These are phyloP conservation scores for Nannoperca australis DNA, from an alignment of 2,797 vertebrate species.

Conservation along the genomic window DNA sequence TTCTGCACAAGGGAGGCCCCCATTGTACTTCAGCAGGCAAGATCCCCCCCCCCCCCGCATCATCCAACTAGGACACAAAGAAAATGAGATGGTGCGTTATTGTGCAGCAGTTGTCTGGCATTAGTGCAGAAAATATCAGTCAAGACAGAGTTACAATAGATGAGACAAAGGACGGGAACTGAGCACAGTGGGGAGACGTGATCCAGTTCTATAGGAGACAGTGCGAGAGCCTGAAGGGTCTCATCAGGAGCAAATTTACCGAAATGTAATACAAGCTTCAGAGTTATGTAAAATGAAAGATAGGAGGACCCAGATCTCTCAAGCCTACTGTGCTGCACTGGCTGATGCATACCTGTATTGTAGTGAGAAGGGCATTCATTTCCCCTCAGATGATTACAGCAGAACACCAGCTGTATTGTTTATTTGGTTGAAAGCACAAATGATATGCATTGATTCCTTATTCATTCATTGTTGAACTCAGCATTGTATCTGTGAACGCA, in stretches of 20 bases:
- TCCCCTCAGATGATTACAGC: slow-evolving; percentile 65
- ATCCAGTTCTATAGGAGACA: slow-evolving; percentile 66
- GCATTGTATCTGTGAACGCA: slow-evolving; percentile 69
- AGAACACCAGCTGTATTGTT: slow-evolving; percentile 71
- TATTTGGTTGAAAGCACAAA: slow-evolving; percentile 77
- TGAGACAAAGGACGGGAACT: slow-evolving; percentile 68
- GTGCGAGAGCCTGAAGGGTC: slow-evolving; percentile 68
- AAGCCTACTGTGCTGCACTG: slow-evolving; percentile 38
- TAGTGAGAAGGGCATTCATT: slow-evolving; percentile 71
- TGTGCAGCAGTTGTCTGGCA: slow-evolving; percentile 70
- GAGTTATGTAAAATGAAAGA: slow-evolving; percentile 71
- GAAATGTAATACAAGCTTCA: slow-evolving; percentile 77
- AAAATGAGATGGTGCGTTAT: slow-evolving; percentile 58
- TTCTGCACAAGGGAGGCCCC: slow-evolving; percentile 20
- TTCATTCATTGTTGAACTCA: slow-evolving; percentile 76
- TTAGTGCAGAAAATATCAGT: slow-evolving; percentile 68
- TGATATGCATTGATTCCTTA: slow-evolving; percentile 79
- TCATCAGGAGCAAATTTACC: slow-evolving; percentile 75
- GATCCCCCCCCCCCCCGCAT: slow-evolving; percentile 35
- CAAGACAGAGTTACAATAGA: slow-evolving; percentile 61
- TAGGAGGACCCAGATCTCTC: slow-evolving; percentile 66
- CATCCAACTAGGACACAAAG: slow-evolving; percentile 59
- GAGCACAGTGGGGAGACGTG: slow-evolving; percentile 50
- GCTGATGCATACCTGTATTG: slow-evolving; percentile 74
- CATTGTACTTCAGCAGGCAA: slow-evolving; percentile 48